phyloP scores from a whole-genome alignment of 2,797 vertebrate species.

The Micrastur ruficollis region DNA sequence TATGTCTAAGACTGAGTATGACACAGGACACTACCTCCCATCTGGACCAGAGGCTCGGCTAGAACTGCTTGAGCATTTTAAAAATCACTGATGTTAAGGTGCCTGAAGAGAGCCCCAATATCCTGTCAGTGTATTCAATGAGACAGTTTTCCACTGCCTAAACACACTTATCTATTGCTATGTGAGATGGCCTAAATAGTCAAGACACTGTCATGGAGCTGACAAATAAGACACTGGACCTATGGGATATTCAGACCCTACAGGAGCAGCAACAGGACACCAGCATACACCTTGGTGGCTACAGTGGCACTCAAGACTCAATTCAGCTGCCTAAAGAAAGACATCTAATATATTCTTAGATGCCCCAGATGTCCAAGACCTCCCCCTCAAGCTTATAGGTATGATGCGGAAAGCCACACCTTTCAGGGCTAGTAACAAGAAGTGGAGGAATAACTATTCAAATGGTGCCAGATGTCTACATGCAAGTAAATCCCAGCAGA shows the following conservation, averaged over 20 bases:
- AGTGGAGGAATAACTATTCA: not conserved
- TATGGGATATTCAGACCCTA: fast-evolving
- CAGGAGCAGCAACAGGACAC: not conserved
- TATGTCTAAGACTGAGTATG: not conserved
- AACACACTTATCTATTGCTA: not conserved
- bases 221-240: not conserved
- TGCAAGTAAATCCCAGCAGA: conserved; percentile 12
- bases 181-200: not conserved
- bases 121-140: not conserved
- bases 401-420: not conserved
- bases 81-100: not conserved
- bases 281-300: not conserved
- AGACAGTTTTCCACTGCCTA: not conserved
- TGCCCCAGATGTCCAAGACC: not conserved
- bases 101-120: not conserved
- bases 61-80: not conserved
- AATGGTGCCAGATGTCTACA: conserved; percentile 35
- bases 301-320: not conserved
- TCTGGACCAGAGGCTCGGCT: not conserved
- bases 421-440: not conserved
- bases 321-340: not conserved
- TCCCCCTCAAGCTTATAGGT: not conserved
- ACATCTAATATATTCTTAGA: not conserved
- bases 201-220: not conserved
- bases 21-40: not conserved